Percentiles rank a stretch among this genome's conserved stretches.
These are phyloP conservation scores for Caenorhabditis angaria DNA, from an alignment of 2,888 invertebrate genomes.

Conservation along the genomic window DNA sequence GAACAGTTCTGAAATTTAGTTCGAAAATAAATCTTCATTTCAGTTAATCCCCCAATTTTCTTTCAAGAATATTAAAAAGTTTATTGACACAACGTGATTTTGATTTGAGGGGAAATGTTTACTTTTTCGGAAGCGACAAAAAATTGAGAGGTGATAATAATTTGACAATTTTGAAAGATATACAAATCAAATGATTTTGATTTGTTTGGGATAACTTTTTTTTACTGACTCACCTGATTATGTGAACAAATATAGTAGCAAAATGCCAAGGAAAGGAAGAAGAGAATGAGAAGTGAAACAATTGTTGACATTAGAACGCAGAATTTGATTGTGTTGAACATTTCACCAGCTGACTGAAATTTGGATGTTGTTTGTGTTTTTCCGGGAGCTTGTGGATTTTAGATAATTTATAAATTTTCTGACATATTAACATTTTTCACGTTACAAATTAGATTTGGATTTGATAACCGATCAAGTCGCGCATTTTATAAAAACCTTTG, in stretches of 20 bases:
- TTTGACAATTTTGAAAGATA: not conserved
- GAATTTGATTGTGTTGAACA: conserved; percentile 59
- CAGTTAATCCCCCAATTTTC: not conserved
- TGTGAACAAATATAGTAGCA: conserved; percentile 41
- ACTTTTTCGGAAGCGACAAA: conserved; percentile 21
- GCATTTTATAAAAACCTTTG: too few relatives aligned
- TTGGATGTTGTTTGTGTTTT: too few relatives aligned
- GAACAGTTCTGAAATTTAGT: conserved; percentile 28
- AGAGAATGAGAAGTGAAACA: conserved; percentile 41
- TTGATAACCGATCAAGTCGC: too few relatives aligned
- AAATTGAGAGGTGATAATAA: not conserved
- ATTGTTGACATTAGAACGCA: conserved; percentile 55
- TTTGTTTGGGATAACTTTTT: not conserved
- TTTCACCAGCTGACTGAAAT: conserved; percentile 67
- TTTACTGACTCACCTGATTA: conserved; percentile 30
- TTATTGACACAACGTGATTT: conserved; percentile 35
- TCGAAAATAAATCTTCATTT: not conserved
- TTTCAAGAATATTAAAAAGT: not conserved
- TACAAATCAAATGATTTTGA: not conserved
- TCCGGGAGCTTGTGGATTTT: too few relatives aligned
- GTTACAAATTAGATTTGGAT: too few relatives aligned
- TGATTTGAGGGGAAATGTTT: conserved; percentile 14
- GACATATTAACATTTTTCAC: too few relatives aligned
- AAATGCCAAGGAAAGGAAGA: conserved; percentile 44
- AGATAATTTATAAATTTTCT: too few relatives aligned